These are phyloP conservation scores for Drosophila pseudotakahashii DNA, from an alignment of 2,888 invertebrate species.

Conservation along the genomic window DNA sequence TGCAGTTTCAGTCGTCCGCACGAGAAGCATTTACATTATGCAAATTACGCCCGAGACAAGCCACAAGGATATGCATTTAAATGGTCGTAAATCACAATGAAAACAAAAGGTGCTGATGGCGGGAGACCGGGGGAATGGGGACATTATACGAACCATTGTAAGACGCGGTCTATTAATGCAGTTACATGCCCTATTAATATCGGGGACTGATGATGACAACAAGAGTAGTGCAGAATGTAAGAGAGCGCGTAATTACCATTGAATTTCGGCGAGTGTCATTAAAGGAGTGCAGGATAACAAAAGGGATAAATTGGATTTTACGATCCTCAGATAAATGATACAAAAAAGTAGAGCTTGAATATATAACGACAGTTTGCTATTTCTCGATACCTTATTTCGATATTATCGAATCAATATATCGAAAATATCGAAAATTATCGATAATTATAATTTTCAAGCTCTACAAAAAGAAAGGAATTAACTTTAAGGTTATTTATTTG, in stretches of 20 bases:
- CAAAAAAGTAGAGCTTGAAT: background rate
- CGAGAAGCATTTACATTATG: constrained; percentile 67
- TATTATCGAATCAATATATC: too few relatives aligned
- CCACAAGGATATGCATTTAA: constrained; percentile 69
- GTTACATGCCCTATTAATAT: constrained; percentile 62
- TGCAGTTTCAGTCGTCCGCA: constrained; percentile 20
- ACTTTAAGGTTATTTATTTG: too few relatives aligned
- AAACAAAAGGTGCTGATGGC: constrained; percentile 63
- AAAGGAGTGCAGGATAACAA: background rate
- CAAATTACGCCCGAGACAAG: constrained; percentile 65
- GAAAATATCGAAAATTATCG: too few relatives aligned
- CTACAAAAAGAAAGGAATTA: too few relatives aligned
- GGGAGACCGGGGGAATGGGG: constrained; percentile 2
- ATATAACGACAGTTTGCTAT: too few relatives aligned
- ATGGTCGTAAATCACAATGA: constrained; percentile 71
- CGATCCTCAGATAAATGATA: background rate
- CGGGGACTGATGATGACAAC: constrained; percentile 4
- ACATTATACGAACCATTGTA: constrained; percentile 41
- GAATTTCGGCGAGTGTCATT: constrained; percentile 13
- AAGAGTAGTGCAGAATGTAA: background rate
- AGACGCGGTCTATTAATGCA: constrained; percentile 56
- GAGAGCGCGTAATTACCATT: background rate
- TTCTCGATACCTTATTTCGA: too few relatives aligned
- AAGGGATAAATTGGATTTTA: constrained; percentile 2
- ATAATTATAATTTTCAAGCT: too few relatives aligned